Base-by-base conservation (phyloP, 2,797 vertebrate species). In the Urophycis tenuis region DNA sequence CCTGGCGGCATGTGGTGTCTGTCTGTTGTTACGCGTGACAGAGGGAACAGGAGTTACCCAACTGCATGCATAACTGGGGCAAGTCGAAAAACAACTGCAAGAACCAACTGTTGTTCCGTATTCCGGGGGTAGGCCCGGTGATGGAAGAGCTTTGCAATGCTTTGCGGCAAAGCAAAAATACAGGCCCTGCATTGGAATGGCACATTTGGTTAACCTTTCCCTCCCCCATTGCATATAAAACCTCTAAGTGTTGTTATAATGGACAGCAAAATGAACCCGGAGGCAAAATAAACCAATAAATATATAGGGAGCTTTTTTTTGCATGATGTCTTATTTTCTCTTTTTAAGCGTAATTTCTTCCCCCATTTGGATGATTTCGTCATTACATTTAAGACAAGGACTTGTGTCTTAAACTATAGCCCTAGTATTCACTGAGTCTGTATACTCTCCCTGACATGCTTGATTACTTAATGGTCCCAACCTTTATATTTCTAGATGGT, bases 41-140 rank as follows among this genome's bases (percentile, higher is more conserved):
- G 29, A 74, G 77, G 33, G 83, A 88, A 89, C 89, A 91, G 87
- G 81, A 90, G 88, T 89, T 80, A 82, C 81, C 81, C 91, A 91
- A 90, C 88, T 90, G 91, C 86, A 83, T n/a, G 86, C 86, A 86
- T 83, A 89, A 84, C 85, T 89, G 75, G 72, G n/a, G 80, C 79
- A 29, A 87, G 83, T 90, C 89, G 53, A 91, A 89, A 89, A 92
- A 88, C 93, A 93, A 92, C 93, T 93, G 92, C 83, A 80, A 74
- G 83, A 87, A 84, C 80, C 89, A 92, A 88, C 92, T 92, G 93
- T 88, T 90, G 89, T 83, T 88, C 3, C 78, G 85, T 81, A 85
- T 90, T 90, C 79, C 53, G 81, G 32, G 75, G 87, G 78, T 81
- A 81, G 76, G 73, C 79, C 85, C 74, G 11, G 9, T 89, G 90